Base-by-base conservation (phyloP, 2,113 vertebrate species). In the Recurvirostra avosetta region DNA sequence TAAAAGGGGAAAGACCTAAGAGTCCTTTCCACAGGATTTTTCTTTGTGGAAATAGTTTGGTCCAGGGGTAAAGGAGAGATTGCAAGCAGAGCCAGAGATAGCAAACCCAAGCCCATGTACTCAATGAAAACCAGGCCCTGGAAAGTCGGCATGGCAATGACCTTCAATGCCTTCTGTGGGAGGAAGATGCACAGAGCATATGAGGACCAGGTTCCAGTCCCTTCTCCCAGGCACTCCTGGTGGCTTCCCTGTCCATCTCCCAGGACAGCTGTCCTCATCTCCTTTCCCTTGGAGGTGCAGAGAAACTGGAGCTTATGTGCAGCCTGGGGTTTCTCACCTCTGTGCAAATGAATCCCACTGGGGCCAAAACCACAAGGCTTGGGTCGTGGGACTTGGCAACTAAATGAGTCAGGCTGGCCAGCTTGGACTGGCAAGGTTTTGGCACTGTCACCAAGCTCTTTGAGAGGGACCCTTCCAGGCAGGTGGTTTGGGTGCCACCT, bases 101-200 rank as follows among this genome's bases (percentile, higher is more conserved):
- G 47, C 19, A 71, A 92, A 92, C 21, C 8, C 70, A 87, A 66
- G 70, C 3, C n/a, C 17, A 58, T 10, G 8, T 14, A 36, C n/a
- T 86, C 23, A 62, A 53, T 3, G 6, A 71, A 81, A 88, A n/a
- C 3, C 70, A 92, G 43, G 59, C 32, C 70, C 38, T 87, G 70
- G 59, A 41, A 81, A 66, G 9, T 26, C 17, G 22, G 25, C 26
- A 32, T 41, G 12, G 38, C 0, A 0, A 32, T 58, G 47, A 38
- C 16, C 30, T 77, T 53, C 63, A 67, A 2, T 52, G 40, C 11
- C 36, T 78, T 77, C 25, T 66, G 34, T 5, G 4, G 45, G 40
- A 86, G 63, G 19, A 92, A 66, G 45, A 45, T 75, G 14, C 45
- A 62, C 50, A 70, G 41, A 89, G n/a, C 34, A 68, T 62, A 15